phyloP scores from a whole-genome alignment of 2,888 invertebrate genomes.

The Noctua janthina region DNA sequence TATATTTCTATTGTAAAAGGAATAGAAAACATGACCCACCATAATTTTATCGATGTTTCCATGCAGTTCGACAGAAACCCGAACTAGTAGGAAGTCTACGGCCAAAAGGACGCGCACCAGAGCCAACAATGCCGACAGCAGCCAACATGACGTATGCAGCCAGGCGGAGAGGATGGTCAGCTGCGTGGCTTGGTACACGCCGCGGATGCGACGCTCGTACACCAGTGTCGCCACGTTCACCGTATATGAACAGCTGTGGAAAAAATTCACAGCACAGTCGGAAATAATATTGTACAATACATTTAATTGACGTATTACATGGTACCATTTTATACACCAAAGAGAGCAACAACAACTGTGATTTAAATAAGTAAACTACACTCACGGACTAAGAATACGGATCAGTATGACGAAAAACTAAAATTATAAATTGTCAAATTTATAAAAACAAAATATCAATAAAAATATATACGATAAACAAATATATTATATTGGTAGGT shows the following conservation, averaged over 20 bases:
- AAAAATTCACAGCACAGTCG: not conserved
- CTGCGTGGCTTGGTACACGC: slow-evolving; percentile 84
- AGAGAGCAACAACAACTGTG: not conserved
- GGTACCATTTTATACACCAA: not conserved
- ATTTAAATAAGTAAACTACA: not conserved
- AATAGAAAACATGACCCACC: slow-evolving; percentile 69
- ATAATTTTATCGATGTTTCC: slow-evolving; percentile 83
- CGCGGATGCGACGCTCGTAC: slow-evolving; percentile 85
- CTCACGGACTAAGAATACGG: no score
- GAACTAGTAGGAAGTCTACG: slow-evolving; percentile 85
- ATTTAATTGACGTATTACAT: not conserved
- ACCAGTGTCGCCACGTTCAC: slow-evolving; percentile 85
- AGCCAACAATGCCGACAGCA: slow-evolving; percentile 79
- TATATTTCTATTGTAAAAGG: slow-evolving; percentile 50
- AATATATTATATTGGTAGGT: no score
- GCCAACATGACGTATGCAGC: slow-evolving; percentile 86
- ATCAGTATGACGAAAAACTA: no score
- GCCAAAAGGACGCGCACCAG: slow-evolving; percentile 78
- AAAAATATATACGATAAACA: no score
- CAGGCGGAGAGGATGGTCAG: slow-evolving; percentile 85
- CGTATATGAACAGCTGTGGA: slow-evolving; percentile 80
- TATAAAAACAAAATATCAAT: no score
- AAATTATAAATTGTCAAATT: no score
- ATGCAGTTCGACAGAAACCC: slow-evolving; percentile 76
- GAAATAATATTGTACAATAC: not conserved